Conservation (phyloP, 2,113 vertebrate species). For the Strix aluco region DNA sequence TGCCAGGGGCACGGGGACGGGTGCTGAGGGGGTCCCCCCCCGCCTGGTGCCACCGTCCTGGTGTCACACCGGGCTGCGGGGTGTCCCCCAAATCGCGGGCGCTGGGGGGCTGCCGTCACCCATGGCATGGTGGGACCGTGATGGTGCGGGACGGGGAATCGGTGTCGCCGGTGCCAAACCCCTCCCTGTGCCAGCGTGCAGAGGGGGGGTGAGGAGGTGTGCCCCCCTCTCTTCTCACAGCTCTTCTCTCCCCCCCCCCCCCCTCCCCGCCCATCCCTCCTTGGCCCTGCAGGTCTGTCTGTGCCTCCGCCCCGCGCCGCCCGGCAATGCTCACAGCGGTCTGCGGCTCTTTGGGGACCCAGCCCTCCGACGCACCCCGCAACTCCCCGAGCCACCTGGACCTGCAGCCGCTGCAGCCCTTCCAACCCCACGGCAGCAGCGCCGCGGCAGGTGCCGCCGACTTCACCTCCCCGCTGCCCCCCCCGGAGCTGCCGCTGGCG, state of each 20-base stretch:
- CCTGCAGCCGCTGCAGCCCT: constrained; percentile 76
- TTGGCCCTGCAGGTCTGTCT: constrained; percentile 50
- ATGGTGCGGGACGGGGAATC: fast-evolving
- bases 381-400: constrained; percentile 73
- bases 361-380: constrained; percentile 76
- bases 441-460: constrained; percentile 59
- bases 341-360: constrained; percentile 79
- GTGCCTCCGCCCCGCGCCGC: constrained; percentile 49
- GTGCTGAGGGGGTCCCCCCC: fast-evolving
- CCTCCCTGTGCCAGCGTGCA: background rate
- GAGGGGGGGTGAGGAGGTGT: no score
- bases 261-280: background rate
- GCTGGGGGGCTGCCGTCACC: no score
- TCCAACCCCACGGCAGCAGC: constrained; percentile 72
- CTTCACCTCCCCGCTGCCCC: constrained; percentile 64
- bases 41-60: fast-evolving
- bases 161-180: background rate
- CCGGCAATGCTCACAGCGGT: constrained; percentile 82
- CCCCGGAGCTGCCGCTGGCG: constrained; percentile 70
- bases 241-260: background rate
- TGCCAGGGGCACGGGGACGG: fast-evolving
- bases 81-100: background rate
- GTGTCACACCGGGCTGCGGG: fast-evolving
- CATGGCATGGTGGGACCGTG: fast-evolving
- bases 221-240: background rate